phyloP scores from a whole-genome alignment of 1,140 invertebrate genomes.

The Eumaeus atala region DNA sequence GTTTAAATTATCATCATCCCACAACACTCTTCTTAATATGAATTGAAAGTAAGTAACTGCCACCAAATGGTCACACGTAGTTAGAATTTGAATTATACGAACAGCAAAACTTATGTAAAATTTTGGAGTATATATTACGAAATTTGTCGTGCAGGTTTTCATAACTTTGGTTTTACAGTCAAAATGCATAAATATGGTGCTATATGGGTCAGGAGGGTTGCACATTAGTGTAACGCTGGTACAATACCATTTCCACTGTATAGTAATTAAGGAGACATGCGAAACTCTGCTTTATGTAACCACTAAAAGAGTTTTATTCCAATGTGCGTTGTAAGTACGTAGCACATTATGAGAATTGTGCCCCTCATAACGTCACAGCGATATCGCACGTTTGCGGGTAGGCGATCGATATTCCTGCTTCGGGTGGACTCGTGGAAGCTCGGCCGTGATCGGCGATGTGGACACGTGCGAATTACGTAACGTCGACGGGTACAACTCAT shows the following conservation, averaged over 20 bases:
- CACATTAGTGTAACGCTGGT: slow-evolving; percentile 28
- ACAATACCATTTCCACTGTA: slow-evolving; percentile 23
- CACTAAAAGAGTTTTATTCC: slow-evolving; percentile 21
- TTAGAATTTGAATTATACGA: no score
- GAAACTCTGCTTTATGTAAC: slow-evolving; percentile 24
- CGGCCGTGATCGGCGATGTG: slow-evolving; percentile 42
- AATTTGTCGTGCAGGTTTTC: no score
- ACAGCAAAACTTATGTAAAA: no score
- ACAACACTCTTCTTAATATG: no score
- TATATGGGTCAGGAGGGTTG: slow-evolving; percentile 59
- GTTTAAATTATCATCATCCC: no score
- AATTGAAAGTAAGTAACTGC: no score
- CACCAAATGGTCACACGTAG: no score
- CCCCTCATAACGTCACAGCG: slow-evolving; percentile 54
- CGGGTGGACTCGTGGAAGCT: slow-evolving; percentile 43
- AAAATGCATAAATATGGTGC: slow-evolving; percentile 36
- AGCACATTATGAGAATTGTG: slow-evolving; percentile 29
- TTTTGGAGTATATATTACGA: no score
- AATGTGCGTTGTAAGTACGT: slow-evolving; percentile 17
- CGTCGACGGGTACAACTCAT: slow-evolving; percentile 49
- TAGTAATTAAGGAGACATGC: slow-evolving; percentile 3
- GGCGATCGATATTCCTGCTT: slow-evolving; percentile 57
- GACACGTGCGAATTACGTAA: slow-evolving; percentile 67
- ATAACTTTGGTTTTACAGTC: slow-evolving; percentile 9
- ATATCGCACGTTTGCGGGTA: slow-evolving; percentile 51